phyloP scores from a whole-genome alignment of 1,140 invertebrate species.

The Chionoecetes opilio region DNA sequence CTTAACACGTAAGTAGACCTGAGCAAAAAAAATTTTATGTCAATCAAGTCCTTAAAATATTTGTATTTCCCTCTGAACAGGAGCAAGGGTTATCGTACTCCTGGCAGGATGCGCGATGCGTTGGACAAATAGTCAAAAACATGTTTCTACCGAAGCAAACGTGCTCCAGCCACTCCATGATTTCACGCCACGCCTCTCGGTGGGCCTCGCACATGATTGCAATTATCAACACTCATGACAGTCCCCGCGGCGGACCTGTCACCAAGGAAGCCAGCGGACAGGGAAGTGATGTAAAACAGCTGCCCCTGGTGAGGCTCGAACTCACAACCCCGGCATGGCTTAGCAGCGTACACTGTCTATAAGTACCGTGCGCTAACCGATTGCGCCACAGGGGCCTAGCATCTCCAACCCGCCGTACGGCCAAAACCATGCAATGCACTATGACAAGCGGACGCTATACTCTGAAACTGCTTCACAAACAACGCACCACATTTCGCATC shows the following conservation, averaged over 20 bases:
- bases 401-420: background rate
- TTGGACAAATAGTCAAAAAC: background rate
- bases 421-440: slow-evolving; percentile 62
- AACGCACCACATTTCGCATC: background rate
- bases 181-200: background rate
- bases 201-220: background rate
- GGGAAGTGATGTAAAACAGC: slow-evolving; percentile 41
- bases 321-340: slow-evolving; percentile 72
- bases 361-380: slow-evolving; percentile 69
- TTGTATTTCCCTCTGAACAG: too few relatives aligned
- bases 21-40: slow-evolving; percentile 6
- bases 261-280: background rate
- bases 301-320: slow-evolving; percentile 72
- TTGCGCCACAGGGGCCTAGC: slow-evolving; percentile 69
- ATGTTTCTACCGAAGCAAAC: background rate
- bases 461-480: slow-evolving; percentile 38
- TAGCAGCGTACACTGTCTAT: slow-evolving; percentile 69
- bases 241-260: background rate
- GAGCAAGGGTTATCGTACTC: background rate
- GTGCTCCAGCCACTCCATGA: background rate
- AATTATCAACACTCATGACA: background rate
- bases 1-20: background rate
- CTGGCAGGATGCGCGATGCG: background rate
- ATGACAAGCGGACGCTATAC: slow-evolving; percentile 58
- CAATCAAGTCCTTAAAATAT: too few relatives aligned